Conservation (phyloP, 2,113 vertebrate species). For the Plestiodon gilberti region DNA sequence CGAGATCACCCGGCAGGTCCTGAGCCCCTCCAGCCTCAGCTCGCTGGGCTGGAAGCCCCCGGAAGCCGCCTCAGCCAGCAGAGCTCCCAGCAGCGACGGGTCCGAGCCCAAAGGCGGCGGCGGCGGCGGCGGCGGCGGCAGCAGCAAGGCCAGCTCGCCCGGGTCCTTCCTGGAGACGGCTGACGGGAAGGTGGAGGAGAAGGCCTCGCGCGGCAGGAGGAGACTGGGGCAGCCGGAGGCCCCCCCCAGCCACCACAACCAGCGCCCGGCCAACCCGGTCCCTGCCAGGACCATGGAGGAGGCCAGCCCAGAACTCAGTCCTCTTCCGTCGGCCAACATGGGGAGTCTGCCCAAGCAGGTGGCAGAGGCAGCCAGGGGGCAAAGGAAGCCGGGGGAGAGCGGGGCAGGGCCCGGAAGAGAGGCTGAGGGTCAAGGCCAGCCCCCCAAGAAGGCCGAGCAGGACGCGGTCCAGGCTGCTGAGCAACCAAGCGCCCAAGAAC, state of each 20-base stretch:
- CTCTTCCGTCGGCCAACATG: background rate
- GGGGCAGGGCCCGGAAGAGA: background rate
- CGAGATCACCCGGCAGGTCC: conserved; percentile 83
- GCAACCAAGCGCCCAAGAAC: background rate
- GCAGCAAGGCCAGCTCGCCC: background rate
- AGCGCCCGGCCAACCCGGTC: conserved; percentile 10
- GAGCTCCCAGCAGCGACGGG: conserved; percentile 15
- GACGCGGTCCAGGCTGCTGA: background rate
- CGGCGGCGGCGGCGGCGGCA: too few species aligned
- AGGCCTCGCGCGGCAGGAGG: background rate
- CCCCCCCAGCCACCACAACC: conserved; percentile 19
- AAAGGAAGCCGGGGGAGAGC: background rate
- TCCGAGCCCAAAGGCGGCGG: conserved; percentile 24
- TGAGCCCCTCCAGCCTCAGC: conserved; percentile 80
- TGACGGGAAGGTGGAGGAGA: conserved; percentile 35
- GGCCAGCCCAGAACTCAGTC: background rate
- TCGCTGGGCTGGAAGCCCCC: conserved; percentile 74
- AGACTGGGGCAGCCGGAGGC: conserved; percentile 21
- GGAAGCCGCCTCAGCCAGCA: conserved; percentile 27
- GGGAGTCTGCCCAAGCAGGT: background rate
- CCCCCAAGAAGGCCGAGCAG: background rate
- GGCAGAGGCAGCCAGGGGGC: background rate
- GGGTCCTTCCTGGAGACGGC: conserved; percentile 23
- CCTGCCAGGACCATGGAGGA: conserved; percentile 35
- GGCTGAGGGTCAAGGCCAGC: background rate